Evolutionary conservation across 2,113 vertebrate species (phyloP).

Genomic region (Charadrius vociferus): DNA sequence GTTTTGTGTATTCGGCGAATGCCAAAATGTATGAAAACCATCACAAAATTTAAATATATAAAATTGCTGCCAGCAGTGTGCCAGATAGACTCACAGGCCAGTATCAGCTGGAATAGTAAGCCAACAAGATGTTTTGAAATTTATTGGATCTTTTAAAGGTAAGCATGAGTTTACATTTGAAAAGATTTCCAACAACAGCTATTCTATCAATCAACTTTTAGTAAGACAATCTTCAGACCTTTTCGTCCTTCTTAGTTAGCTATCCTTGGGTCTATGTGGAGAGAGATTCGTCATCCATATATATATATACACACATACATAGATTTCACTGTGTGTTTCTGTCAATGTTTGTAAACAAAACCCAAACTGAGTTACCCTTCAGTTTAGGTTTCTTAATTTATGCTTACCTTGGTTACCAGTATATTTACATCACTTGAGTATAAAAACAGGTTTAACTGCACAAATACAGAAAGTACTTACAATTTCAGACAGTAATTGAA

Average conservation of each 20-base stretch:
- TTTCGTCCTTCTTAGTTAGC: neutral
- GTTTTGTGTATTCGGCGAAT: neutral
- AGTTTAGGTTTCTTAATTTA: neutral
- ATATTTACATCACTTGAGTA: neutral
- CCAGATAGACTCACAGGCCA: neutral
- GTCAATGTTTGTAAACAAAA: neutral
- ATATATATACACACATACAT: fast-evolving
- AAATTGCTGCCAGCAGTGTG: neutral
- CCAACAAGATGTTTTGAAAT: neutral
- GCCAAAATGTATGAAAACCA: neutral
- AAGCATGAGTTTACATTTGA: neutral
- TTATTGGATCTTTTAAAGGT: neutral
- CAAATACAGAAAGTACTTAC: neutral
- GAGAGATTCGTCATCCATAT: neutral
- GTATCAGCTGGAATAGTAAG: neutral
- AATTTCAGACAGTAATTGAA: neutral
- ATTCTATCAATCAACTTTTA: neutral
- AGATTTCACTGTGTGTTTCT: neutral
- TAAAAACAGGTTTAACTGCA: neutral
- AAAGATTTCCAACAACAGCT: neutral
- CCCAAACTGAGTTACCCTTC: neutral
- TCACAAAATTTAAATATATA: neutral
- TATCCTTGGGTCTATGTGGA: neutral
- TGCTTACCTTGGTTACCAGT: neutral
- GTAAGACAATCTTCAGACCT: neutral